These are phyloP conservation scores for Drosophila pullipes DNA, from an alignment of 2,888 invertebrate species.

Conservation along the genomic window DNA sequence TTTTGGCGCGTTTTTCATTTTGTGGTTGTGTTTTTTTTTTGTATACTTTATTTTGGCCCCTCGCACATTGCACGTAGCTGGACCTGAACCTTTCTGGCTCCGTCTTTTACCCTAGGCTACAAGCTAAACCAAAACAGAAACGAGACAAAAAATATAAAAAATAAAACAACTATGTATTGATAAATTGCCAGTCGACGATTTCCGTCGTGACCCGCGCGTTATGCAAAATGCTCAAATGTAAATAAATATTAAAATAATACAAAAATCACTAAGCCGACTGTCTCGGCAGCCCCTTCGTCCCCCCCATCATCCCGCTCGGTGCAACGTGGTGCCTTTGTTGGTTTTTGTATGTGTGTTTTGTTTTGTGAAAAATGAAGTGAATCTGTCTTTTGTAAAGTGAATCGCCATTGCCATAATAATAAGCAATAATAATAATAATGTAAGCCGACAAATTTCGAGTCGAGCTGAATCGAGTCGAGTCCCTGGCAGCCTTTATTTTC, in stretches of 20 bases:
- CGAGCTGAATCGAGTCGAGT: constrained; percentile 37
- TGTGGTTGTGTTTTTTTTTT: constrained; percentile 13
- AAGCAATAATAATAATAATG: constrained; percentile 73
- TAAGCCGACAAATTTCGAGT: constrained; percentile 70
- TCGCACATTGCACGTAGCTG: constrained; percentile 58
- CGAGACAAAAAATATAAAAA: constrained; percentile 10
- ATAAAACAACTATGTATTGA: constrained; percentile 79
- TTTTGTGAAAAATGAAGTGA: constrained; percentile 76
- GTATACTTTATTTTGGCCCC: constrained; percentile 27
- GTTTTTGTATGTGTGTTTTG: constrained; percentile 21
- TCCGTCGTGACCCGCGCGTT: constrained; percentile 84
- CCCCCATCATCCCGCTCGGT: background rate
- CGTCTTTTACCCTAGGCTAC: constrained; percentile 57
- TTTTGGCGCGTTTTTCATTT: constrained; percentile 77
- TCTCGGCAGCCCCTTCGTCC: background rate
- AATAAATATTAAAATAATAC: constrained; percentile 81
- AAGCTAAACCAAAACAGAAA: constrained; percentile 24
- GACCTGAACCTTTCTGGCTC: constrained; percentile 64
- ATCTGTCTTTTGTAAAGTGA: constrained; percentile 74
- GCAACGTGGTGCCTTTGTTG: constrained; percentile 32
- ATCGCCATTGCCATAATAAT: constrained; percentile 62
- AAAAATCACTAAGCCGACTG: constrained; percentile 69
- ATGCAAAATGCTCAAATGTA: constrained; percentile 82
- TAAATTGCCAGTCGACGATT: constrained; percentile 84
- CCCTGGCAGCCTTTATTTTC: constrained; percentile 41